A percentile compares a stretch with the other conserved stretches of the same genome.
These are phyloP conservation scores for Propithecus perrieri DNA, from an alignment of 2,797 vertebrate genomes.

Conservation along the genomic window DNA sequence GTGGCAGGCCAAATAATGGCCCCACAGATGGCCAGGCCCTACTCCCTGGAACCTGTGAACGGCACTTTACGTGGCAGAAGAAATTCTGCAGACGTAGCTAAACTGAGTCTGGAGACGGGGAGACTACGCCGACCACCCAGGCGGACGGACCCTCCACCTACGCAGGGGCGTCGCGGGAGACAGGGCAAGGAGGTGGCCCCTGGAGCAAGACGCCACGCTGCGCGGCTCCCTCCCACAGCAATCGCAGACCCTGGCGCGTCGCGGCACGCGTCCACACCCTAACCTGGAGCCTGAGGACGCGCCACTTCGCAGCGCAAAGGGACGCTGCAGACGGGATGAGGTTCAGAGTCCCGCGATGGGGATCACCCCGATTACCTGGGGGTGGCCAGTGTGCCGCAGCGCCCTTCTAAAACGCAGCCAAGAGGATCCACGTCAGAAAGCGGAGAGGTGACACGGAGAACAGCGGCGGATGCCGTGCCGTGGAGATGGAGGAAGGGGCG, in stretches of 20 bases:
- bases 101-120: background rate
- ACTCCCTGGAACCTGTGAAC: background rate
- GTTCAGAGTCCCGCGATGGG: background rate
- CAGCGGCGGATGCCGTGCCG: background rate
- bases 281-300: too few relatives aligned
- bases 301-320: background rate
- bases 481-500: fast-evolving
- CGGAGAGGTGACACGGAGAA: fast-evolving
- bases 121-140: background rate
- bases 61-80: background rate
- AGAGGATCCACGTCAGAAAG: background rate
- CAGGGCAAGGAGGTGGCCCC: background rate
- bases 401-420: fast-evolving
- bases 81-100: background rate
- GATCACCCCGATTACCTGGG: background rate
- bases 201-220: background rate
- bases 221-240: too few relatives aligned
- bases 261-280: background rate
- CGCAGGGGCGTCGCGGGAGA: background rate
- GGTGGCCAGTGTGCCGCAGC: too few relatives aligned
- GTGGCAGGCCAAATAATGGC: background rate
- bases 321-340: background rate
- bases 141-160: fast-evolving
- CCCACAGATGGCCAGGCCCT: background rate
- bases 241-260: fast-evolving